Conservation (phyloP, 2,888 invertebrate species). For the Nomada goodeniana region DNA sequence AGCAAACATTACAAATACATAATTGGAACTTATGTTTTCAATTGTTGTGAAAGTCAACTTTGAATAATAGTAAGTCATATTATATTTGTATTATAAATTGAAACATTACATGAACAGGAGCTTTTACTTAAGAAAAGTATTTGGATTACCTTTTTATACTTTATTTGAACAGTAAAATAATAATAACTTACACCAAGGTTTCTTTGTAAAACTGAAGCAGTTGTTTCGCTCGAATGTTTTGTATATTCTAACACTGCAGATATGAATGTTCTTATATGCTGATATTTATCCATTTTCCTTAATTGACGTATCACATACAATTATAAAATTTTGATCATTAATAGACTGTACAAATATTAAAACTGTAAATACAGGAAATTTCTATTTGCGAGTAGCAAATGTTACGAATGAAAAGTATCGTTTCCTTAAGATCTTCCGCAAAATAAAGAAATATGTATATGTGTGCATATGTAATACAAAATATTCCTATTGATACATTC, state of each 20-base stretch:
- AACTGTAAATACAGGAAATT: constrained; percentile 9
- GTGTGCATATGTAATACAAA: neutral
- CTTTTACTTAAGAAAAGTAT: neutral
- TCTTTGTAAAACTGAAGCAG: constrained; percentile 78
- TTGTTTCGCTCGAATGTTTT: constrained; percentile 79
- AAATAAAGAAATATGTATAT: constrained; percentile 20
- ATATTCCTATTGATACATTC: constrained; percentile 30
- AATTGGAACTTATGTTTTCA: neutral
- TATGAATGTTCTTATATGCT: constrained; percentile 79
- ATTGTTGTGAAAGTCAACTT: neutral
- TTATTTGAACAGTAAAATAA: neutral
- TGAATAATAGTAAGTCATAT: neutral
- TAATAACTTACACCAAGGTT: constrained; percentile 78
- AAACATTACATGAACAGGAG: no score
- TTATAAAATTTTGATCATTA: constrained; percentile 11
- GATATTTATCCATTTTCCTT: constrained; percentile 77
- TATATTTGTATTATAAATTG: neutral
- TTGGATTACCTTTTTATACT: neutral
- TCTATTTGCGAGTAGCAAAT: constrained; percentile 7
- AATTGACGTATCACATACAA: neutral
- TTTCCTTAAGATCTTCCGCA: neutral
- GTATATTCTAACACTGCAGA: constrained; percentile 77
- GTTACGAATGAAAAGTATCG: neutral
- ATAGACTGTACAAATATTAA: constrained; percentile 15
- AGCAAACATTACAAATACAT: neutral